These are phyloP conservation scores for Nysson spinosus DNA, from an alignment of 2,888 invertebrate species.

Conservation along the genomic window DNA sequence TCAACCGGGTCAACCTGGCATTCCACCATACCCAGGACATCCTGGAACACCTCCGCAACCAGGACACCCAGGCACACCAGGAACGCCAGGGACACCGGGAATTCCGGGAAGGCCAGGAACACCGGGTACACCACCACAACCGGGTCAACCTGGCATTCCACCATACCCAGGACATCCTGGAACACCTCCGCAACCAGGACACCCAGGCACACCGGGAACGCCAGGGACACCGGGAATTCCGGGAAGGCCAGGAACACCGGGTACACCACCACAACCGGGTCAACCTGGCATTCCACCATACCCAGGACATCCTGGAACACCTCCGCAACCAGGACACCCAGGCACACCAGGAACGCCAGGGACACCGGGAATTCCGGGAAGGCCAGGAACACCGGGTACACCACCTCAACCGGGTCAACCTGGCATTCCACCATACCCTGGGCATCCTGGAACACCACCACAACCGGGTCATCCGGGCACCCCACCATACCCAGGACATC, in stretches of 20 bases:
- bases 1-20: constrained; percentile 5
- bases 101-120: constrained; percentile 48
- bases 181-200: constrained; percentile 19
- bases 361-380: constrained; percentile 53
- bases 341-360: constrained; percentile 53
- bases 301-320: constrained; percentile 35
- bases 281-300: constrained; percentile 53
- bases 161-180: constrained; percentile 55
- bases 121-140: constrained; percentile 26
- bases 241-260: constrained; percentile 53
- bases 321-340: constrained; percentile 49
- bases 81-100: too few relatives aligned
- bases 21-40: constrained; percentile 45
- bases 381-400: constrained; percentile 45
- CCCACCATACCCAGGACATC: constrained; percentile 51
- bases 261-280: constrained; percentile 37
- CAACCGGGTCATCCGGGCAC: constrained; percentile 62
- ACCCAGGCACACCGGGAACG: not conserved
- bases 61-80: constrained; percentile 49
- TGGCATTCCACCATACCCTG: too few relatives aligned
- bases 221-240: constrained; percentile 36
- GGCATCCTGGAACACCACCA: constrained; percentile 50
- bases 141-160: constrained; percentile 49
- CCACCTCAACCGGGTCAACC: constrained; percentile 62
- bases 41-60: constrained; percentile 56